Percentiles rank a stretch among this genome's conserved stretches.
These are phyloP conservation scores for Carcina quercana DNA, from an alignment of 2,888 invertebrate species.

Conservation along the genomic window DNA sequence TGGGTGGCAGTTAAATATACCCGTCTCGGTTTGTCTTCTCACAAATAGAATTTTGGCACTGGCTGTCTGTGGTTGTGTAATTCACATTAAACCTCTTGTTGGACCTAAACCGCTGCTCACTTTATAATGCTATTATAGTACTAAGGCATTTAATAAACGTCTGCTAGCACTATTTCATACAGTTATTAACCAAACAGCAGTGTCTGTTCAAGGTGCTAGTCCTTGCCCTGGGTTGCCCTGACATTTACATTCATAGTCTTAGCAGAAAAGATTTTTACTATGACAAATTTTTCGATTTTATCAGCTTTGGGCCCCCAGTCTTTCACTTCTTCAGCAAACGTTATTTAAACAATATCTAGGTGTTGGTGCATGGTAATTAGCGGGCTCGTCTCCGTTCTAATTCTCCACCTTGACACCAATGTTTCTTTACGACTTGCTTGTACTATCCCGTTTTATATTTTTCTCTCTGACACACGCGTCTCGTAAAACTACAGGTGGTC, in stretches of 20 bases:
- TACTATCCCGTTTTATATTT: slow-evolving; percentile 42
- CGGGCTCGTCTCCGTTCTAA: slow-evolving; percentile 55
- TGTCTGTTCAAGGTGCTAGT: too few relatives aligned
- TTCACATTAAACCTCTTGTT: slow-evolving; percentile 68
- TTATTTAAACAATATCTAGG: slow-evolving; percentile 29
- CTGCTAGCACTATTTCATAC: slow-evolving; percentile 3
- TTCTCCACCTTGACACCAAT: slow-evolving; percentile 65
- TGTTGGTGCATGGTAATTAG: slow-evolving; percentile 59
- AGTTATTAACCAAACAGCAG: too few relatives aligned
- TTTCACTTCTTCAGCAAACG: too few relatives aligned
- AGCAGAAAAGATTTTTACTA: too few relatives aligned
- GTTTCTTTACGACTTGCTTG: slow-evolving; percentile 52
- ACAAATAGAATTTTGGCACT: slow-evolving; percentile 74
- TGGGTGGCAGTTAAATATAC: slow-evolving; percentile 72
- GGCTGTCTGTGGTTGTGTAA: slow-evolving; percentile 69
- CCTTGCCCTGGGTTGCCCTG: too few relatives aligned
- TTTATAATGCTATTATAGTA: slow-evolving; percentile 28
- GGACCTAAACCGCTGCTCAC: slow-evolving; percentile 49
- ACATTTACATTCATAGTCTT: too few relatives aligned
- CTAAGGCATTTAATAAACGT: slow-evolving; percentile 7
- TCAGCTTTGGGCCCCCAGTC: too few relatives aligned
- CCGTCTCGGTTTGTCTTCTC: slow-evolving; percentile 69
- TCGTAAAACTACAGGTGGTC: slow-evolving; percentile 42
- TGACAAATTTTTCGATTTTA: too few relatives aligned
- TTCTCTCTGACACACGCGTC: slow-evolving; percentile 41